Conservation (phyloP, 2,113 vertebrate genomes). For the Capricornis sumatraensis region DNA sequence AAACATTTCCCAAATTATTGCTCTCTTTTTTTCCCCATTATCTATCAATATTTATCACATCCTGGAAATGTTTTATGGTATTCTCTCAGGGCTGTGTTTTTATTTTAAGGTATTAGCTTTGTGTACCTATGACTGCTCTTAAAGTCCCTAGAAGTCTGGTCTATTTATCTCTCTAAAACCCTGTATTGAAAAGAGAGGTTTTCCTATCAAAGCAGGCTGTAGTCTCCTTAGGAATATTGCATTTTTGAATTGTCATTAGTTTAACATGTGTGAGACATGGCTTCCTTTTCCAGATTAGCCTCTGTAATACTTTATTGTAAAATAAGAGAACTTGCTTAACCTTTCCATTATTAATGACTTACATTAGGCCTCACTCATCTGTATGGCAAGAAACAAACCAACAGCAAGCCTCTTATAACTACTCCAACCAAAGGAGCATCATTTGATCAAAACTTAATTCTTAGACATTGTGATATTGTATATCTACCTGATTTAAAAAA, state of each 20-base stretch:
- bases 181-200: background rate
- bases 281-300: background rate
- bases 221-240: background rate
- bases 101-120: background rate
- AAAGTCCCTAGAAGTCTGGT: background rate
- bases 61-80: background rate
- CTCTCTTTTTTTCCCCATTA: background rate
- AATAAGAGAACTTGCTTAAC: background rate
- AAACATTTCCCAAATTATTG: background rate
- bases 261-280: background rate
- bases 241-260: background rate
- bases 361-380: background rate
- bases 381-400: background rate
- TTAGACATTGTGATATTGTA: background rate
- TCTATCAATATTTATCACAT: background rate
- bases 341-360: background rate
- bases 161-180: background rate
- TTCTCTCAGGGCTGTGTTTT: background rate
- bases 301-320: background rate
- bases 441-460: background rate
- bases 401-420: background rate
- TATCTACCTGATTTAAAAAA: background rate
- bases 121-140: background rate
- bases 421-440: background rate
- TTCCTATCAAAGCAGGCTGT: background rate